phyloP scores from a whole-genome alignment of 2,113 vertebrate species.

The Eurystomus gularis region DNA sequence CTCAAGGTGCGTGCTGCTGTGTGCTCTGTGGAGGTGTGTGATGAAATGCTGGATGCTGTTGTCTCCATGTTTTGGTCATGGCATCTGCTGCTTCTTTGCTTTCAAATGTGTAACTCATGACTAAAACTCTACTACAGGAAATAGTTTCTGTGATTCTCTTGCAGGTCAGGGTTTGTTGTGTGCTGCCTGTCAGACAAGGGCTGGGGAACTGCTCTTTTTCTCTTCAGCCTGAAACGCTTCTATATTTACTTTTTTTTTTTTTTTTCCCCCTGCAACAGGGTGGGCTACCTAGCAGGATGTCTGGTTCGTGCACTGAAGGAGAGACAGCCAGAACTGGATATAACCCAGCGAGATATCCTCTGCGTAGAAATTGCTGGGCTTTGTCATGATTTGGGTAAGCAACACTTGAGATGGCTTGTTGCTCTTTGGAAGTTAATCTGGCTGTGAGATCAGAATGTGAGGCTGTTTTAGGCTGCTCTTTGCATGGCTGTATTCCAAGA shows the following conservation, averaged over 20 bases:
- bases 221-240: not conserved
- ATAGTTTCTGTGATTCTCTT: not conserved
- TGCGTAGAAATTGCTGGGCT: slow-evolving; percentile 96
- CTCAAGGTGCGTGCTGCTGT: not conserved
- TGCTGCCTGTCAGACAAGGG: not conserved
- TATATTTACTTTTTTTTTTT: not conserved
- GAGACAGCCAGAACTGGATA: slow-evolving; percentile 86
- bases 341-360: slow-evolving; percentile 83
- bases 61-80: not conserved
- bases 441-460: not conserved
- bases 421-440: not conserved
- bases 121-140: not conserved
- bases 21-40: not conserved
- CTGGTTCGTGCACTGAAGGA: slow-evolving; percentile 80
- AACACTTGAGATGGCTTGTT: not conserved
- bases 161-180: not conserved
- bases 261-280: slow-evolving; percentile 69
- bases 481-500: not conserved
- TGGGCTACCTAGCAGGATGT: slow-evolving; percentile 85
- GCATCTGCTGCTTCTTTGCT: not conserved
- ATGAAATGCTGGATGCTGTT: not conserved
- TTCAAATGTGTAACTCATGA: not conserved
- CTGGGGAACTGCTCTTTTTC: not conserved
- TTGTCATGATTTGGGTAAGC: slow-evolving; percentile 93
- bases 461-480: not conserved